Conservation (phyloP, 2,888 invertebrate genomes). For the Enchytraeus crypticus region DNA sequence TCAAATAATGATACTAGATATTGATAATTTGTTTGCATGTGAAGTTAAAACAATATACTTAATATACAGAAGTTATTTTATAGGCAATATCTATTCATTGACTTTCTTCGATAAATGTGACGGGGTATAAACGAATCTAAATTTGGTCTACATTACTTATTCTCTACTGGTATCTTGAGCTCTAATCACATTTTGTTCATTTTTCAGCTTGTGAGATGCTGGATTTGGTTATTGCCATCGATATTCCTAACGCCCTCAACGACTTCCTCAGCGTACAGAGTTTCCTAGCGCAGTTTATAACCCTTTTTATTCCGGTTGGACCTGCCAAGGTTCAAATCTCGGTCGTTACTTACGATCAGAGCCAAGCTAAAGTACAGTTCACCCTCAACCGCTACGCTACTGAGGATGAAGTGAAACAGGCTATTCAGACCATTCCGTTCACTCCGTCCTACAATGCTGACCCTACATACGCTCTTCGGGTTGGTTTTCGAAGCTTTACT, state of each 20-base stretch:
- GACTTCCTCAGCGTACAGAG: neutral
- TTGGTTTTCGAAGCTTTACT: too few relatives aligned
- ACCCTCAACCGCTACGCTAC: neutral
- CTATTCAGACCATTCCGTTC: neutral
- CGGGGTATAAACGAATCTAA: too few relatives aligned
- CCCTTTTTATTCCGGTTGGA: constrained; percentile 6
- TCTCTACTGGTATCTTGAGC: too few relatives aligned
- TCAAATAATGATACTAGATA: too few relatives aligned
- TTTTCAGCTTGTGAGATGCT: constrained; percentile 6
- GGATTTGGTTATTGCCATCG: constrained; percentile 8
- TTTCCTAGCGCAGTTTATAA: constrained; percentile 4
- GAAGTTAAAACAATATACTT: too few relatives aligned
- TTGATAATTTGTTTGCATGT: too few relatives aligned
- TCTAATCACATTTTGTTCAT: too few relatives aligned
- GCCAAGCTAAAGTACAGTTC: neutral
- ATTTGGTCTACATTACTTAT: too few relatives aligned
- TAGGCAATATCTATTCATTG: too few relatives aligned
- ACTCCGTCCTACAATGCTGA: neutral
- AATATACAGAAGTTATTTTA: too few relatives aligned
- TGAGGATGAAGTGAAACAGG: neutral
- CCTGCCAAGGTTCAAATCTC: neutral
- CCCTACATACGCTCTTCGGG: constrained; percentile 2
- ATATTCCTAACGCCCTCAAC: neutral
- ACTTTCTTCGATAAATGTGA: too few relatives aligned
- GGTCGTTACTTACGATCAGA: constrained; percentile 11